Evolutionary conservation across 2,797 vertebrate species (phyloP).

Genomic region (Zalophus californianus): DNA sequence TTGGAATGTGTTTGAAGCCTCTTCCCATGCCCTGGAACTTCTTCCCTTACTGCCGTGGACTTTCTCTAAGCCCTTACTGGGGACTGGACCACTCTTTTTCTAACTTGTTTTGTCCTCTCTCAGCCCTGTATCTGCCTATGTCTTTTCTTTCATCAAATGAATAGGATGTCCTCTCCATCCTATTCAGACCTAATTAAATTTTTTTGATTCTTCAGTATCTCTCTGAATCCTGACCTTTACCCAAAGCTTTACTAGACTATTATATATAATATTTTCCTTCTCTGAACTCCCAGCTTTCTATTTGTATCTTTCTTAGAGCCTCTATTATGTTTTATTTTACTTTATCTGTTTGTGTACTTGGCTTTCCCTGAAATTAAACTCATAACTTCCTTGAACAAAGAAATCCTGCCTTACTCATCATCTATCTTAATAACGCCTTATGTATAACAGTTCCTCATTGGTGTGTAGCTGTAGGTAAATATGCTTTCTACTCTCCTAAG

Average conservation of each 20-base stretch:
- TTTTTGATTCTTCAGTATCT: neutral
- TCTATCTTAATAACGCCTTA: neutral
- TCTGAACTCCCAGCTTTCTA: neutral
- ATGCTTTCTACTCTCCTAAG: neutral
- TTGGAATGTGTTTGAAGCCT: neutral
- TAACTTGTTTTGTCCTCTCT: neutral
- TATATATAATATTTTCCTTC: neutral
- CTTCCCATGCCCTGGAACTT: neutral
- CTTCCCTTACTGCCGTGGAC: neutral
- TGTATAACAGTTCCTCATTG: neutral
- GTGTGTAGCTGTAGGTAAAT: neutral
- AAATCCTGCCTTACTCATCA: neutral
- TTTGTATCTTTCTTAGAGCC: neutral
- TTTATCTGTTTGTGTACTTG: neutral
- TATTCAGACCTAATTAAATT: neutral
- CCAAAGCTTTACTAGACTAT: neutral
- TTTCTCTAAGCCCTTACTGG: neutral
- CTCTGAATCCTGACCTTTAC: neutral
- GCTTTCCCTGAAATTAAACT: slow-evolving; percentile 23
- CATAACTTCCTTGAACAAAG: neutral
- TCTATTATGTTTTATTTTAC: neutral
- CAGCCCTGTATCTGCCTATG: neutral
- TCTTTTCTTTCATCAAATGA: neutral
- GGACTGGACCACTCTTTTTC: neutral
- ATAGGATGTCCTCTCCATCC: neutral